phyloP scores from a whole-genome alignment of 1,140 invertebrate genomes.

The Steinernema feltiae region DNA sequence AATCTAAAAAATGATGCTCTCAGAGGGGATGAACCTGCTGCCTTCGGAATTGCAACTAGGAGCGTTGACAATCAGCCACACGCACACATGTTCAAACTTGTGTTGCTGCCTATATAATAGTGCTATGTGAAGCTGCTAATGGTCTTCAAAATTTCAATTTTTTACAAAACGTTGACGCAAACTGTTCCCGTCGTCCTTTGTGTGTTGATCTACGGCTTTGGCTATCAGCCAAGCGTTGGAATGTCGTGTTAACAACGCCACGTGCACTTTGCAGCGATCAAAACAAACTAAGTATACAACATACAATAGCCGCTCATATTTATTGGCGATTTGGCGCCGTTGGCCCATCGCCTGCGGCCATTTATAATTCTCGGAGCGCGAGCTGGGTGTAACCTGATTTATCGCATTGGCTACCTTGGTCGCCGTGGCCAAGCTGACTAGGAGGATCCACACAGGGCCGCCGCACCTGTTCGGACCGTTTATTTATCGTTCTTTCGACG shows the following conservation, averaged over 20 bases:
- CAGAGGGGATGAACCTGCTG: too few species aligned
- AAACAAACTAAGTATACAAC: not conserved
- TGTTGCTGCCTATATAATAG: not conserved
- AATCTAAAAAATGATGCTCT: too few species aligned
- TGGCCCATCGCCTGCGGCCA: not conserved
- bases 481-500: not conserved
- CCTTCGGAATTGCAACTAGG: too few species aligned
- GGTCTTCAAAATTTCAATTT: too few species aligned
- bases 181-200: too few species aligned
- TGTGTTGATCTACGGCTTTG: too few species aligned
- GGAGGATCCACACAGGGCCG: not conserved
- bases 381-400: slow-evolving; percentile 10
- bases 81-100: too few species aligned
- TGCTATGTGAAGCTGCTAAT: not conserved
- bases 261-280: not conserved
- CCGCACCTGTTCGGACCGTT: slow-evolving; percentile 14
- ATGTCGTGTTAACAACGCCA: not conserved
- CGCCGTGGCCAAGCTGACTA: not conserved
- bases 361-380: slow-evolving; percentile 11
- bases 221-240: too few species aligned
- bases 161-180: too few species aligned
- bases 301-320: not conserved
- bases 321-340: slow-evolving; percentile 11
- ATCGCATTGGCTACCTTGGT: slow-evolving; percentile 7
- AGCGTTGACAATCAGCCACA: too few species aligned